Conservation (phyloP, 2,113 vertebrate genomes). For the Corynorhinus townsendii region DNA sequence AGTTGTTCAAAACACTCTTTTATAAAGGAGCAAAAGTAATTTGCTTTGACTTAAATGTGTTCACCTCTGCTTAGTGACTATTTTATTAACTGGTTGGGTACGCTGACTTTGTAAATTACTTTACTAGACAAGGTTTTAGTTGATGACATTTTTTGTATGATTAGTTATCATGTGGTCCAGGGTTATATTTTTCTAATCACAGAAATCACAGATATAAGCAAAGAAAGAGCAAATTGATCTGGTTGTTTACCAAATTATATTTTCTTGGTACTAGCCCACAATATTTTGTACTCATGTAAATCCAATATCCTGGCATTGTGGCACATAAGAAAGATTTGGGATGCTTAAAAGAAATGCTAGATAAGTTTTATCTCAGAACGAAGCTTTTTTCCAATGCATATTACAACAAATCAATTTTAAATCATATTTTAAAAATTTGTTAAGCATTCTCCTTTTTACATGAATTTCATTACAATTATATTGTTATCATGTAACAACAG, state of each 20-base stretch:
- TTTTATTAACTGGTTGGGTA: constrained; percentile 68
- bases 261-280: constrained; percentile 26
- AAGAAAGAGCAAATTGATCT: constrained; percentile 56
- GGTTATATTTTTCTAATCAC: constrained; percentile 40
- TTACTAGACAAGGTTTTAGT: constrained; percentile 1
- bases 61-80: constrained; percentile 56
- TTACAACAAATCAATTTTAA: not conserved
- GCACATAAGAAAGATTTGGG: constrained; percentile 24
- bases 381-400: constrained; percentile 30
- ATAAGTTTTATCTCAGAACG: not conserved
- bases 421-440: not conserved
- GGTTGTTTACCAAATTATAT: constrained; percentile 52
- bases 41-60: constrained; percentile 67
- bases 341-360: not conserved
- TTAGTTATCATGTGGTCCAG: constrained; percentile 33
- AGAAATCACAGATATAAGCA: constrained; percentile 49
- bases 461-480: not conserved
- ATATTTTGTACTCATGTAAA: constrained; percentile 35
- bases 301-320: not conserved
- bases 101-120: constrained; percentile 44
- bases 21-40: constrained; percentile 55
- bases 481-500: not conserved
- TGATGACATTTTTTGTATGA: constrained; percentile 5
- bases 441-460: not conserved
- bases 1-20: constrained; percentile 53